Conservation (phyloP, 1,140 invertebrate species). For the Aethina tumida region DNA sequence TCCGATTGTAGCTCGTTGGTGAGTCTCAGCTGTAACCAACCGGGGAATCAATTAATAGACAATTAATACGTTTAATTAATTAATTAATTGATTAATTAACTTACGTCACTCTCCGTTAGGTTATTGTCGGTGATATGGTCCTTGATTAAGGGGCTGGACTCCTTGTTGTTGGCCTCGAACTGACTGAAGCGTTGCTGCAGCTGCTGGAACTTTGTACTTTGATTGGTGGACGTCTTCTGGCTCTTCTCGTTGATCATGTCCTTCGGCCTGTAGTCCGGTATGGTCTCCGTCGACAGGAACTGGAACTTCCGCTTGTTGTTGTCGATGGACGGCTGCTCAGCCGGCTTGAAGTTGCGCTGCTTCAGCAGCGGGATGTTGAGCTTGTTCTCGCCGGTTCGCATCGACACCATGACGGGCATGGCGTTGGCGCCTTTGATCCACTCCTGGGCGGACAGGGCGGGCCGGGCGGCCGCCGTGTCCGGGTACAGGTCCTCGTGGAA, state of each 20-base stretch:
- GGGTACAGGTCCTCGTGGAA: slow-evolving; percentile 85
- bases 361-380: slow-evolving; percentile 56
- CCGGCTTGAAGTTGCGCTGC: slow-evolving; percentile 33
- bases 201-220: slow-evolving; percentile 66
- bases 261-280: slow-evolving; percentile 69
- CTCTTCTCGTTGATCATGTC: slow-evolving; percentile 48
- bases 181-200: slow-evolving; percentile 61
- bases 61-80: slow-evolving; percentile 2
- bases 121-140: slow-evolving; percentile 42
- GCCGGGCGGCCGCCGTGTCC: slow-evolving; percentile 74
- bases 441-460: slow-evolving; percentile 75
- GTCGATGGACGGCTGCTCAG: slow-evolving; percentile 31
- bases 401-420: slow-evolving; percentile 70
- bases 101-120: slow-evolving; percentile 46
- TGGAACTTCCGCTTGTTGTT: slow-evolving; percentile 79
- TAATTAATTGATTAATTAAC: slow-evolving; percentile 7
- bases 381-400: slow-evolving; percentile 66
- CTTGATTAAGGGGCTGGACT: slow-evolving; percentile 44
- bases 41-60: slow-evolving; percentile 26
- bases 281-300: slow-evolving; percentile 70
- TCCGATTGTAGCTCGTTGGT: slow-evolving; percentile 68
- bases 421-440: slow-evolving; percentile 80
- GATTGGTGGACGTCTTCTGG: slow-evolving; percentile 62
- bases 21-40: slow-evolving; percentile 58
- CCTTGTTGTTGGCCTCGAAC: slow-evolving; percentile 36